Evolutionary conservation across 2,113 vertebrate genomes (phyloP), one percentile per base, ranked within the genome.

Genomic region (Ageneiosus marmoratus): DNA sequence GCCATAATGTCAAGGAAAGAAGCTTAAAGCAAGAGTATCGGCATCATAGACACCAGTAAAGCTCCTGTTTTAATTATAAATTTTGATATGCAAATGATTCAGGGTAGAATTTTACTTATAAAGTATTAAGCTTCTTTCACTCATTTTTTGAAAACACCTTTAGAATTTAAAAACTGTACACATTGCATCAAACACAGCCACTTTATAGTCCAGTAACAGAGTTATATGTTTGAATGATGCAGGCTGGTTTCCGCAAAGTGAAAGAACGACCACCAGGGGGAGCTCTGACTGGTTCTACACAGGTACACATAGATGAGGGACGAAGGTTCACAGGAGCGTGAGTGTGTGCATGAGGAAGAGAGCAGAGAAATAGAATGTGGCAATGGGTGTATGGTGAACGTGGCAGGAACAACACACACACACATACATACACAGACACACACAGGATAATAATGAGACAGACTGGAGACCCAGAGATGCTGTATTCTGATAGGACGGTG

Each of bases 401-500:
- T 79, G 75, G 27, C 22, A 50, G 22, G 18, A 46, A 58, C 69
- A 20, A 46, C 51, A 60, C n/a, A 58, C 51, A 73, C 41, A 83
- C 74, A 77, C n/a, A 44, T n/a, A 62, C 24, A 63, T 22, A 72
- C 32, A 58, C 37, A 41, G 27, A 63, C n/a, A 51, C 27, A 34
- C 63, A 70, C 22, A 77, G 58, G 65, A 58, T 13, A 58, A 81
- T 58, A 48, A n/a, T n/a, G n/a, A n/a, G n/a, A n/a, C n/a, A 82
- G 44, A 72, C 84, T 81, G 84, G 88, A 90, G 70, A 87, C 76
- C 80, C 77, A 79, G 56, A 80, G 82, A 82, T 58, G 82, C 81
- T 56, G 83, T 77, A 16, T 76, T 82, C 55, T 84, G 62, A 84
- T 76, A 73, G 79, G 79, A 84, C 29, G 63, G 34, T n/a, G 62